Conservation (phyloP, 2,888 invertebrate genomes). For the Ellobium chinense region DNA sequence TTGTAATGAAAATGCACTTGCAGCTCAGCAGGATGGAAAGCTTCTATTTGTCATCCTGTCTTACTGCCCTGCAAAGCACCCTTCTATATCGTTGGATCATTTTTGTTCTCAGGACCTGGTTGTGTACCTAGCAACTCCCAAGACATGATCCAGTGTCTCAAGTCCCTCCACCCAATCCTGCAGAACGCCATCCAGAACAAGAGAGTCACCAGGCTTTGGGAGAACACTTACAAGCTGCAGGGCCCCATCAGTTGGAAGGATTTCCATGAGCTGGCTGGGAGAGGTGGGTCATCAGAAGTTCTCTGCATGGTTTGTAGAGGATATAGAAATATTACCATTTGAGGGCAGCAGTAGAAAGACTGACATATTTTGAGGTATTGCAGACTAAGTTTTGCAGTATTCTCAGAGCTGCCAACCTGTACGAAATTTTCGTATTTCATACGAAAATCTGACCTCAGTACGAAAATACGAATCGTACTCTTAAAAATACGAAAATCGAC, state of each 20-base stretch:
- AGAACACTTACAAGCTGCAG: conserved; percentile 93
- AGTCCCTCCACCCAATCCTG: conserved; percentile 92
- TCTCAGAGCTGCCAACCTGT: not conserved
- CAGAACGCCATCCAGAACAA: conserved; percentile 98
- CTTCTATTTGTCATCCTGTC: too few species aligned
- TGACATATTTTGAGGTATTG: not conserved
- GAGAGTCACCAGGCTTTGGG: conserved; percentile 87
- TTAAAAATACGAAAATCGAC: too few species aligned
- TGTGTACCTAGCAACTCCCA: conserved; percentile 84
- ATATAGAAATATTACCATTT: not conserved
- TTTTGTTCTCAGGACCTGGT: conserved; percentile 58
- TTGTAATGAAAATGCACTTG: too few species aligned
- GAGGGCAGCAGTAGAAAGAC: too few species aligned
- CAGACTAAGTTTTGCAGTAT: not conserved
- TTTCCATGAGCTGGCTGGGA: conserved; percentile 95
- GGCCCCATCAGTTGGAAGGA: conserved; percentile 99
- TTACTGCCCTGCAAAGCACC: too few species aligned
- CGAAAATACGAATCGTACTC: too few species aligned
- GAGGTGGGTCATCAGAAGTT: conserved; percentile 84
- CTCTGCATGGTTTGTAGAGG: not conserved
- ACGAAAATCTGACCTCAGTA: too few species aligned
- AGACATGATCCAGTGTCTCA: conserved; percentile 94
- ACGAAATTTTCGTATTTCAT: too few species aligned
- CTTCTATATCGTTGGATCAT: too few species aligned
- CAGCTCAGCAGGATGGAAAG: too few species aligned